Base-by-base conservation (phyloP, 2,797 vertebrate species). In the Spinus pinus region DNA sequence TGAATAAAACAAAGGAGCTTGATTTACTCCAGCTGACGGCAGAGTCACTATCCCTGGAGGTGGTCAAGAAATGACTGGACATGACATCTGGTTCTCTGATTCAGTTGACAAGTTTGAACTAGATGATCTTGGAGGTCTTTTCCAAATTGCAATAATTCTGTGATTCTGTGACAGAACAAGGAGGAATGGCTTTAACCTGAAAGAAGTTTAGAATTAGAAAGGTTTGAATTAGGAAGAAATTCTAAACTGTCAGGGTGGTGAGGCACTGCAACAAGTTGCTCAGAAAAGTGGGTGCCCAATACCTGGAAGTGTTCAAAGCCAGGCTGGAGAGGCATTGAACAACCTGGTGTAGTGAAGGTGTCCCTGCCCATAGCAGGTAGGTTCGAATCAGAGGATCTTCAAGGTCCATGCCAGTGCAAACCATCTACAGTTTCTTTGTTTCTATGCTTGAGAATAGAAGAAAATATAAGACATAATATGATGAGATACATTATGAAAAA, bases 21-120 rank as follows among this genome's bases (percentile, higher is more conserved):
- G 21, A 54, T 12, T 37, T 57, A 37, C 12, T 62, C 21, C 12
- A 42, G 7, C 4, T 2, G 0, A 7, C 21, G 50, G 10, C 1
- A 1, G n/a, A 50, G 21, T 65, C 27, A n/a, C 16, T 5, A 12
- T 25, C 33, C 17, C 66, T 65, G 27, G n/a, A 65, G 37, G 14
- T 51, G n/a, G 20, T 65, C 2, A 8, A 18, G 28, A n/a, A 65
- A 21, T 24, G 7, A 46, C 30, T 46, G 39, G 9, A 41, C 10
- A 5, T 46, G 24, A 21, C 1, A 0, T 44, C 27, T 81, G 12
- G 11, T 53, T 53, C 60, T 60, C 33, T 58, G 30, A 22, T 66
- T 73, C 35, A 13, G 14, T 53, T 47, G 41, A 17, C 24, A 41
- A 46, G 17, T 24, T 19, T 58, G 24, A 28, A 10, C 33, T 46